Evolutionary conservation across 1,140 invertebrate species (phyloP), one percentile per base, ranked within the genome.

Genomic region (Nasonia longicornis): DNA sequence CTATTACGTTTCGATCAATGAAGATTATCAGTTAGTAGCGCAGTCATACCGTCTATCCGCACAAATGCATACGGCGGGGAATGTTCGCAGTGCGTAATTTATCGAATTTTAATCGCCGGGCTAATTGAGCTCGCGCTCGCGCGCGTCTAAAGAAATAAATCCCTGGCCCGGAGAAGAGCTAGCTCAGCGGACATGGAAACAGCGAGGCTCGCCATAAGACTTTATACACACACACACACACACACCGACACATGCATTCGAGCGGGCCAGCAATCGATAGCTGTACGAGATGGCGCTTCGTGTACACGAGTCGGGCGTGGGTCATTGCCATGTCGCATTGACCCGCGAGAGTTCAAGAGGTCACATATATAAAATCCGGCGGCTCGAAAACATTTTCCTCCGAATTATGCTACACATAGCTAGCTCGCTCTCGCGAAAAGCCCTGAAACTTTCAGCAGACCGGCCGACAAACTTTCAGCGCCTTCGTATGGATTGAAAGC

Each of bases 311-410:
- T 14, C 14, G 26, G 11, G 66, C 66, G 26, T 67, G 66, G 66
- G 66, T 67, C 66, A 67, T 31, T 67, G 66, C 26, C 66, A 67
- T 12, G 35, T 42, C 29, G 20, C 69, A 35, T 31, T 67, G 29
- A 67, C 66, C 52, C 52, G 20, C 66, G 10, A 67, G 66, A n/a
- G 22, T 67, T 31, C 66, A 31, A 26, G 66, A 67, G 22, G 66
- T 31, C 66, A 26, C 26, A 35, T 22, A 42, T 16, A n/a, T 35
- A n/a, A 72, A n/a, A 29, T 72, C 20, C 20, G 35, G 8, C 16
- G 70, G 70, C 11, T 72, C 70, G 26, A 45, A 72, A 72, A 72
- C 70, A 42, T 72, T 72, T 42, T 72, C 35, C 20, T 20, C 31
- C 12, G 66, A 67, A 67, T 67, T 67, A 29, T 31, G 29, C 20